phyloP scores from a whole-genome alignment of 2,113 vertebrate genomes.

The Myrmecophaga tridactyla region DNA sequence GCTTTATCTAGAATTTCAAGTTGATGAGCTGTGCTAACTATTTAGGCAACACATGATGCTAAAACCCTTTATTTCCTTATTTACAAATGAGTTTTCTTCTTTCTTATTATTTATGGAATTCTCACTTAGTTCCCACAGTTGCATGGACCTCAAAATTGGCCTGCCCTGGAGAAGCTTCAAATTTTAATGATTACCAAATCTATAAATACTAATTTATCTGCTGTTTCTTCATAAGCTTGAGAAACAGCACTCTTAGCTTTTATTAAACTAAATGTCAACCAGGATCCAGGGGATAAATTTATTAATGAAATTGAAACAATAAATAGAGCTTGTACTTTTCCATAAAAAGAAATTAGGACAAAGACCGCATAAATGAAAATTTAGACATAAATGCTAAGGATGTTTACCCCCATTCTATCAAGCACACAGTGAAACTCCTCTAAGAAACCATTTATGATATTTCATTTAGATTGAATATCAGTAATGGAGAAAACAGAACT shows the following conservation, averaged over 20 bases:
- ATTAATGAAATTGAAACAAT: constrained; percentile 33
- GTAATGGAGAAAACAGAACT: neutral
- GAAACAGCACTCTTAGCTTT: neutral
- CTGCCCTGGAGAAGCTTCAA: neutral
- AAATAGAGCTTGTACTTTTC: constrained; percentile 62
- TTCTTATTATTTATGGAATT: constrained; percentile 30
- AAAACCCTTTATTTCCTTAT: neutral
- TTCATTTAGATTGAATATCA: constrained; percentile 6
- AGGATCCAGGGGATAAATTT: neutral
- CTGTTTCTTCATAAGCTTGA: constrained; percentile 44
- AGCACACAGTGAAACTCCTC: neutral
- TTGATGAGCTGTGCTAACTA: neutral
- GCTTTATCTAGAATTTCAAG: constrained; percentile 27
- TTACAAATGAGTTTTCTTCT: neutral
- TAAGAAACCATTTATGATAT: neutral
- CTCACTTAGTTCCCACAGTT: neutral
- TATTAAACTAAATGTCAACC: neutral
- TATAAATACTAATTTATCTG: constrained; percentile 10
- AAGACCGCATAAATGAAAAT: constrained; percentile 72
- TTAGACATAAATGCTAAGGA: constrained; percentile 63
- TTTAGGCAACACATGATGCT: neutral
- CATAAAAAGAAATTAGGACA: constrained; percentile 49
- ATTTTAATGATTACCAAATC: neutral
- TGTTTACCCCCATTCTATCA: constrained; percentile 52
- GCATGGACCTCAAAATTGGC: constrained; percentile 9